Percentiles rank a stretch among this genome's conserved stretches.
Evolutionary conservation across 2,888 invertebrate species (phyloP).

Genomic region (Pachycephus smyrnensis): DNA sequence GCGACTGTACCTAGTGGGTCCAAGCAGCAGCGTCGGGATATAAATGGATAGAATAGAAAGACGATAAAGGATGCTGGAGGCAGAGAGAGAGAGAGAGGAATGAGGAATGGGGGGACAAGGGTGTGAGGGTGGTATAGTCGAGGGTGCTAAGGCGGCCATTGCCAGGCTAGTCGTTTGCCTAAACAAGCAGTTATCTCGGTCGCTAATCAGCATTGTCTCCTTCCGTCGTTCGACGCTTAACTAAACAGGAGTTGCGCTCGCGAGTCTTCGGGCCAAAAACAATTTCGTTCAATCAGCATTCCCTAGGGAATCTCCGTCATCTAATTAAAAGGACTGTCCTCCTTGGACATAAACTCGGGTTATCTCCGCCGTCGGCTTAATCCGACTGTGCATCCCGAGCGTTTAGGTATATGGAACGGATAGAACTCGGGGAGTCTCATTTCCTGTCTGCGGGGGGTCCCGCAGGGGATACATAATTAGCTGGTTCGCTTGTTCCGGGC

Average conservation of each 20-base stretch:
- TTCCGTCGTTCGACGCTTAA: conserved; percentile 4
- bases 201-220: conserved; percentile 63
- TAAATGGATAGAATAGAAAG: too few species aligned
- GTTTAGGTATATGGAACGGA: conserved; percentile 31
- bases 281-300: conserved; percentile 68
- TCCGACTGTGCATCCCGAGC: conserved; percentile 53
- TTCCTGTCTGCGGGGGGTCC: conserved; percentile 64
- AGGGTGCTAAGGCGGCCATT: too few species aligned
- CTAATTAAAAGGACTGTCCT: conserved; percentile 64
- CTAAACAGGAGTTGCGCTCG: conserved; percentile 11
- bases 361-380: conserved; percentile 58
- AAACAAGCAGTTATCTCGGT: conserved; percentile 51
- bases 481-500: conserved; percentile 51
- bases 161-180: conserved; percentile 37
- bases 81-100: too few species aligned
- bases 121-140: too few species aligned
- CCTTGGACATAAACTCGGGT: conserved; percentile 62
- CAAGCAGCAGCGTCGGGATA: too few species aligned
- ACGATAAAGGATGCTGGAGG: too few species aligned
- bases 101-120: too few species aligned
- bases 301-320: conserved; percentile 62
- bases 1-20: too few species aligned
- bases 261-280: conserved; percentile 50
- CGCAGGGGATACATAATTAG: conserved; percentile 63
- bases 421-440: conserved; percentile 62